Percentiles rank a stretch among this genome's conserved stretches.
phyloP scores from a whole-genome alignment of 2,113 vertebrate species.

The Dissostichus mawsoni region DNA sequence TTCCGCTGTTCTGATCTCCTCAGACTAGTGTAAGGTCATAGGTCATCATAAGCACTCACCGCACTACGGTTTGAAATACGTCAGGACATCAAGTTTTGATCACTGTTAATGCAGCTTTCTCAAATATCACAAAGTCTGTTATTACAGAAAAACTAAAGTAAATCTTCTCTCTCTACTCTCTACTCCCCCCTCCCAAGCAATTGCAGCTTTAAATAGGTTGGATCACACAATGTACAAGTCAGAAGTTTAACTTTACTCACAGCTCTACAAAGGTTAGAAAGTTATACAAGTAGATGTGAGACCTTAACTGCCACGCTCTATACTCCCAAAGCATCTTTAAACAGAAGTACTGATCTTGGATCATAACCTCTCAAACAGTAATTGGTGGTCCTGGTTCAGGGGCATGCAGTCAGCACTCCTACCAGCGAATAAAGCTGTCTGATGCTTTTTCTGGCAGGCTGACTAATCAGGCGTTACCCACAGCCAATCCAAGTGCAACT shows the following conservation, averaged over 20 bases:
- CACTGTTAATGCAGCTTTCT: slow-evolving; percentile 62
- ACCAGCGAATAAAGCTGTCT: slow-evolving; percentile 60
- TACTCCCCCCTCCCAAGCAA: slow-evolving; percentile 28
- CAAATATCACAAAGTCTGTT: slow-evolving; percentile 61
- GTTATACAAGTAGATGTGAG: slow-evolving; percentile 56
- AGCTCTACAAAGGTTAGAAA: slow-evolving; percentile 64
- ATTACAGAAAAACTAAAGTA: slow-evolving; percentile 34
- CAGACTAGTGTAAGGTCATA: slow-evolving; percentile 73
- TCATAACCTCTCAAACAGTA: slow-evolving; percentile 74
- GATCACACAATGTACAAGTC: slow-evolving; percentile 51
- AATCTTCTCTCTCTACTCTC: background rate
- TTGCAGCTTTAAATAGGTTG: slow-evolving; percentile 34
- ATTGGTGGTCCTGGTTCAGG: slow-evolving; percentile 71
- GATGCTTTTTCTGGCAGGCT: slow-evolving; percentile 57
- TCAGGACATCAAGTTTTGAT: slow-evolving; percentile 69
- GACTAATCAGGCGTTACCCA: slow-evolving; percentile 69
- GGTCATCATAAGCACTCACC: slow-evolving; percentile 53
- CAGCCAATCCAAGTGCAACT: slow-evolving; percentile 70
- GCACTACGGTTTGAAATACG: slow-evolving; percentile 46
- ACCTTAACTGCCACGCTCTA: slow-evolving; percentile 43
- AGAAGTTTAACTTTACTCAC: slow-evolving; percentile 62
- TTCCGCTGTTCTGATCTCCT: slow-evolving; percentile 78
- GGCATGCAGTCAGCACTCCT: slow-evolving; percentile 62
- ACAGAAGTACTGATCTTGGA: slow-evolving; percentile 65
- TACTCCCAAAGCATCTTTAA: slow-evolving; percentile 64